A percentile compares a stretch with the other conserved stretches of the same genome.
Conservation (phyloP, 2,888 invertebrate species). For the Spisula subtruncata region DNA sequence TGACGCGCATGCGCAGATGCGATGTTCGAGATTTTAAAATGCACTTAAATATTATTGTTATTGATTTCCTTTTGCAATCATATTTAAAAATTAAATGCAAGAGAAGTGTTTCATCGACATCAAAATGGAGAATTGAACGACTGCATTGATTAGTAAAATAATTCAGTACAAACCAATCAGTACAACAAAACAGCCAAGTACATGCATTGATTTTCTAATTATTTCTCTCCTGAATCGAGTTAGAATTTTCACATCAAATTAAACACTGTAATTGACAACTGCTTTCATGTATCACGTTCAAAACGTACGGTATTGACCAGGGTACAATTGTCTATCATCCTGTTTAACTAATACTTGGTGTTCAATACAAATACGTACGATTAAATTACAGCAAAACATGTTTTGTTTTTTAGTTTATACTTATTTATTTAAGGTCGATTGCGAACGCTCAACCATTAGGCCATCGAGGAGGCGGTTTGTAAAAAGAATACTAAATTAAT, state of each 20-base stretch:
- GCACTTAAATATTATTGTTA: background rate
- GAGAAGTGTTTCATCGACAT: background rate
- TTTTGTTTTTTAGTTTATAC: no score
- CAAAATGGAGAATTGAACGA: background rate
- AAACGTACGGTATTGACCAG: background rate
- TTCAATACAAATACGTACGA: no score
- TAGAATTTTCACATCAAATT: conserved; percentile 13
- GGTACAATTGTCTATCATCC: background rate
- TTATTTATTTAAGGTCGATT: no score
- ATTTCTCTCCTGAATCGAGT: background rate
- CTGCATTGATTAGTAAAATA: background rate
- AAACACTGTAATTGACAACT: background rate
- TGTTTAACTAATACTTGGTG: no score
- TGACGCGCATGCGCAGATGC: background rate
- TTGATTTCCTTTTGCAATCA: background rate
- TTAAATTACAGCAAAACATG: no score
- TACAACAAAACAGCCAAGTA: background rate
- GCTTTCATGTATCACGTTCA: background rate
- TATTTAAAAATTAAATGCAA: background rate
- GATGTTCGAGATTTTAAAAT: background rate
- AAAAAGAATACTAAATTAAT: no score
- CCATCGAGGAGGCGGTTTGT: no score
- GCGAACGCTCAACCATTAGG: no score
- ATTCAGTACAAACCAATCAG: background rate
- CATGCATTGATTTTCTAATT: background rate